Percentiles rank a stretch among this genome's conserved stretches.
Evolutionary conservation across 2,113 vertebrate species (phyloP).

Genomic region (Glaucidium brasilianum): DNA sequence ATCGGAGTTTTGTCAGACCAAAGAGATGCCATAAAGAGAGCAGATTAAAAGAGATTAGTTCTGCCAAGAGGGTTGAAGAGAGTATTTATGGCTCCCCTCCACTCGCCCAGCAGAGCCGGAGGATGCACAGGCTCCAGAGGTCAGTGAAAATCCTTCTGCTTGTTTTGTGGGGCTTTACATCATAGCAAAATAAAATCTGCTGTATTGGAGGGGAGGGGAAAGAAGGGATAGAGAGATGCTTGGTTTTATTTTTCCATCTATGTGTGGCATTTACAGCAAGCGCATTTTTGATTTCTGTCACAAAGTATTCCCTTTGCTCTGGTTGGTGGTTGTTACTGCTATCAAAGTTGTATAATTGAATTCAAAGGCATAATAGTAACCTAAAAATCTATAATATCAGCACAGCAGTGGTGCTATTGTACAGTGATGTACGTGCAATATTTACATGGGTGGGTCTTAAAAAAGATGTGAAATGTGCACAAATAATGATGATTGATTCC

Average conservation of each 20-base stretch:
- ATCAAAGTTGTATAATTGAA: not conserved
- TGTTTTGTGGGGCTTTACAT: not conserved
- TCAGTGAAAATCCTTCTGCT: not conserved
- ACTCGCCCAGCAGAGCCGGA: rapidly evolving
- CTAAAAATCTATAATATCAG: not conserved
- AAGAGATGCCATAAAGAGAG: conserved; percentile 30
- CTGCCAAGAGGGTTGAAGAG: conserved; percentile 12
- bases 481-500: rapidly evolving
- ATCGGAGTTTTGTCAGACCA: not conserved
- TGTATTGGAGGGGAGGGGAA: not conserved
- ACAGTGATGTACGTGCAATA: rapidly evolving
- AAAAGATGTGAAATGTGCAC: rapidly evolving
- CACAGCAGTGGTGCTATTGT: not conserved
- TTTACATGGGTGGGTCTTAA: not conserved
- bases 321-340: not conserved
- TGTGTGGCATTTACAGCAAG: not conserved
- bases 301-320: rapidly evolving
- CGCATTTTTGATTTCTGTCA: not conserved
- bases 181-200: not conserved
- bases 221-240: rapidly evolving
- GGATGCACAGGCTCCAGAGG: not conserved
- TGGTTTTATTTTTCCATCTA: rapidly evolving
- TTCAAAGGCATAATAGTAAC: not conserved
- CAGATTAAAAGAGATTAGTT: conserved; percentile 52
- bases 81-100: not conserved